Percentiles rank a stretch among this genome's conserved stretches.
phyloP scores from a whole-genome alignment of 2,113 vertebrate genomes.

The Desmodus rotundus region DNA sequence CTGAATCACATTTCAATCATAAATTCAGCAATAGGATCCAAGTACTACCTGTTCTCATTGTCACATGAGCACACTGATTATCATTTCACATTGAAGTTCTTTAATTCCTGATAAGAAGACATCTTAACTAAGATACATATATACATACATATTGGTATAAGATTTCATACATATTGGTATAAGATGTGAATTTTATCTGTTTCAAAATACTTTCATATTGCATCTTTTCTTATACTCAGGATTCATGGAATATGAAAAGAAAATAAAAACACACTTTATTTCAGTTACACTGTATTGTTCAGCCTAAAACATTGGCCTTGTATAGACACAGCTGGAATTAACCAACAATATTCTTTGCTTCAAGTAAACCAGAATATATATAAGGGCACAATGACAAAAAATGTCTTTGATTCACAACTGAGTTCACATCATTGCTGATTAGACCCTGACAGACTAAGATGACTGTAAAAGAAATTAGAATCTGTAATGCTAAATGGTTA shows the following conservation, averaged over 20 bases:
- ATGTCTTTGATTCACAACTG: neutral
- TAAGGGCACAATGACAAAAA: conserved; percentile 20
- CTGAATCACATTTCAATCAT: neutral
- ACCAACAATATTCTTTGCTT: neutral
- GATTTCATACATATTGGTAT: too few relatives aligned
- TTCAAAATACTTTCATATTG: neutral
- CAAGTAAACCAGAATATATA: neutral
- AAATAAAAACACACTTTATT: neutral
- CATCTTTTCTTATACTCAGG: neutral
- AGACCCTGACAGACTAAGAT: conserved; percentile 19
- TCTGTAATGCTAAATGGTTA: neutral
- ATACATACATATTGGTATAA: neutral
- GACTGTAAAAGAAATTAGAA: neutral
- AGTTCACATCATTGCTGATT: neutral
- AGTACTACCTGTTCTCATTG: neutral
- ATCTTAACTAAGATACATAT: neutral
- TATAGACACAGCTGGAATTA: neutral
- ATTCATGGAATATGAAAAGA: neutral
- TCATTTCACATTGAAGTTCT: neutral
- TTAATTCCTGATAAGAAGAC: neutral
- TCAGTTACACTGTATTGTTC: neutral
- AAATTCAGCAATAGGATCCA: neutral
- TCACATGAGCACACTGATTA: neutral
- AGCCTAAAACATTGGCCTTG: neutral
- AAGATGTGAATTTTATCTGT: neutral